phyloP scores from a whole-genome alignment of 2,113 vertebrate genomes.

The Donacobius atricapilla region DNA sequence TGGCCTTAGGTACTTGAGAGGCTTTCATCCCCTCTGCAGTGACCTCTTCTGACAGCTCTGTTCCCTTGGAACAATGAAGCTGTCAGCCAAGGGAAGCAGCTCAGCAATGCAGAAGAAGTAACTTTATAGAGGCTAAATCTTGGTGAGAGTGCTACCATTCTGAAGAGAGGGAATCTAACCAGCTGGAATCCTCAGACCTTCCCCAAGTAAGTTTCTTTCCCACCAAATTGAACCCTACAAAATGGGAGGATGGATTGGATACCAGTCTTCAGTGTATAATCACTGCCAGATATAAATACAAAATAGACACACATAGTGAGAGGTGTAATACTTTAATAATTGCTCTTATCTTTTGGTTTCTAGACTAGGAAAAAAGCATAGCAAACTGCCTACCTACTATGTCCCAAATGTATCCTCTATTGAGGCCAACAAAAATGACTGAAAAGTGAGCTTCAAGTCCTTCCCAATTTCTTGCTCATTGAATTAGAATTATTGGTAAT shows the following conservation, averaged over 20 bases:
- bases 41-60: constrained; percentile 23
- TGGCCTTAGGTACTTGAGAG: neutral
- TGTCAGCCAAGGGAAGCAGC: constrained; percentile 7
- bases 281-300: neutral
- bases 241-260: neutral
- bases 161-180: neutral
- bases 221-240: neutral
- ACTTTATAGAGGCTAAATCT: neutral
- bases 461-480: neutral
- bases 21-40: neutral
- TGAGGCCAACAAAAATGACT: neutral
- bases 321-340: neutral
- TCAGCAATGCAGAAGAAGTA: neutral
- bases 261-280: neutral
- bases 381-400: neutral
- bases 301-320: neutral
- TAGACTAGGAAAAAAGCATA: neutral
- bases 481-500: neutral
- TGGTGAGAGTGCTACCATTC: neutral
- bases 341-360: neutral
- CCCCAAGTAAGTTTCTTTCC: neutral
- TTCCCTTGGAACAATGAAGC: constrained; percentile 12
- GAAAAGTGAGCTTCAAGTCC: neutral
- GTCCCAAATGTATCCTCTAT: neutral
- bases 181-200: neutral